These are phyloP conservation scores for Brachionus paranguensis DNA, from an alignment of 1,140 invertebrate genomes.

Conservation along the genomic window DNA sequence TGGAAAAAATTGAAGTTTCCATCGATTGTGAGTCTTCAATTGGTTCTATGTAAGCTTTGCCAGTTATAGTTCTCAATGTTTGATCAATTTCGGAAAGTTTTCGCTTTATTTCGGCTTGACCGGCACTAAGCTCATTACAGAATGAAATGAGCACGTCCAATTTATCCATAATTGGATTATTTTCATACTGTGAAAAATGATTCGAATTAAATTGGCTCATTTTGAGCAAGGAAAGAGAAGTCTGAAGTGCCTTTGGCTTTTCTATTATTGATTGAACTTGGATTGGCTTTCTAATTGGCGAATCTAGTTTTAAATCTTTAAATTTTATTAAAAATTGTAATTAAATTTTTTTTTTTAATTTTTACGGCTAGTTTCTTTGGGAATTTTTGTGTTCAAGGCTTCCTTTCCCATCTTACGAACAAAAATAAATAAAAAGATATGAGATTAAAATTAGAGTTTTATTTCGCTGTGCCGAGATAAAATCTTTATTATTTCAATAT, in stretches of 20 bases:
- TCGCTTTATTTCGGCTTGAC: constrained; percentile 4
- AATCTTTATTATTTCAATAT: neutral
- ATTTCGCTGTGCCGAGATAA: neutral
- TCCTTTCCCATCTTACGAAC: neutral
- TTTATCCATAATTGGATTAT: neutral
- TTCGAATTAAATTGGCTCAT: neutral
- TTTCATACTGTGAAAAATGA: neutral
- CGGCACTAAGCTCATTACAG: neutral
- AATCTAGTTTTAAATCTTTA: neutral
- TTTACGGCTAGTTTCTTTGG: neutral
- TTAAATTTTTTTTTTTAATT: neutral
- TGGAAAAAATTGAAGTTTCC: neutral
- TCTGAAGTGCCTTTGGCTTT: neutral
- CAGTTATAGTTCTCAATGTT: neutral
- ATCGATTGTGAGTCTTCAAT: neutral
- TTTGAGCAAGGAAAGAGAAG: neutral
- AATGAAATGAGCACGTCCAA: neutral
- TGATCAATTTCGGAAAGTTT: constrained; percentile 4
- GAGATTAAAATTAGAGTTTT: neutral
- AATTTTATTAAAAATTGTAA: neutral
- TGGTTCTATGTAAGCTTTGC: neutral
- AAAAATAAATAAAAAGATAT: neutral
- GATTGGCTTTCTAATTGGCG: neutral
- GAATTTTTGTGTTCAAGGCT: neutral
- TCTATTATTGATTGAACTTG: neutral